Conservation (phyloP, 2,113 vertebrate species). For the Leptocoma aspasia region DNA sequence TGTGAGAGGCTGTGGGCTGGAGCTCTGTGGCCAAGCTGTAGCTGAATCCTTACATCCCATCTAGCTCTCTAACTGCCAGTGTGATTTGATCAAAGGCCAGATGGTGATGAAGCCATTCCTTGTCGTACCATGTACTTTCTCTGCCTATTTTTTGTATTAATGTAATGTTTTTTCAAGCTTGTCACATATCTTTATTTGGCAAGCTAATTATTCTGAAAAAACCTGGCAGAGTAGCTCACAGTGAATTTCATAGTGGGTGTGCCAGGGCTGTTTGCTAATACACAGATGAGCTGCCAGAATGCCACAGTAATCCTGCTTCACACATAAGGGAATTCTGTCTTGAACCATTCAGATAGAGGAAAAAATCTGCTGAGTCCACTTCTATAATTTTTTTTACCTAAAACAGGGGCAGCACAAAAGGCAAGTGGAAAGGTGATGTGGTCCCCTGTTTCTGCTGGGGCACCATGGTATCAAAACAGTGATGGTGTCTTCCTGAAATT, state of each 20-base stretch:
- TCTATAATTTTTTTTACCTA: not conserved
- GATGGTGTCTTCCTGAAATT: not conserved
- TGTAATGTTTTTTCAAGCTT: not conserved
- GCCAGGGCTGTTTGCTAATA: not conserved
- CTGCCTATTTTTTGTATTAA: not conserved
- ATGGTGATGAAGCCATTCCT: not conserved
- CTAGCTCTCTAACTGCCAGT: not conserved
- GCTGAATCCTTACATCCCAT: not conserved
- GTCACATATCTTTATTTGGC: not conserved
- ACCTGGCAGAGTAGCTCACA: not conserved
- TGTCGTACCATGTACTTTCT: not conserved
- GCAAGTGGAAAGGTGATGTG: not conserved
- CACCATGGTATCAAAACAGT: not conserved
- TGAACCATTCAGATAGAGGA: not conserved
- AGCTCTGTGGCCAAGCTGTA: not conserved
- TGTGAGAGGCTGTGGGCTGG: not conserved
- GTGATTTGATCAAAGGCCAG: not conserved
- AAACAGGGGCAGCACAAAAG: not conserved
- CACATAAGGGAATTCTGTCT: not conserved
- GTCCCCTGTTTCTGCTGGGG: not conserved
- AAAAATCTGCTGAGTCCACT: not conserved
- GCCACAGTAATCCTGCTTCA: not conserved
- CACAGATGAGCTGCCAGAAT: not conserved
- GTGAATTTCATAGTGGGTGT: not conserved
- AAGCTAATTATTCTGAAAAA: not conserved